Base-by-base conservation (phyloP, 1,140 invertebrate genomes). In the Himalopsyche phryganea region DNA sequence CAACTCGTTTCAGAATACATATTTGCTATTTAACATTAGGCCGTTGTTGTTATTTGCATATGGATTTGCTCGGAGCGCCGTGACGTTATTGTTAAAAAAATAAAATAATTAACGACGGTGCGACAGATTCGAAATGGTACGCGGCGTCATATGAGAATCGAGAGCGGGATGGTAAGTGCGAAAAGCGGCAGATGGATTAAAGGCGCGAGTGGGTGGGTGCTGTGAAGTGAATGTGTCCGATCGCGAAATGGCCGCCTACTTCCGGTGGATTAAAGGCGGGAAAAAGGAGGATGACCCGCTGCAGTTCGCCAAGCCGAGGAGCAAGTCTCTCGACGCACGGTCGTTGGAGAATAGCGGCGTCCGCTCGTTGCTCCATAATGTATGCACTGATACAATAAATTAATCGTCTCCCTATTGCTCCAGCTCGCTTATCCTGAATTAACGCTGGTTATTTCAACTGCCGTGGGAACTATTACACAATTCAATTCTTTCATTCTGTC, bases 301-400 rank as follows among this genome's bases (percentile, higher is more conserved):
- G 60, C 76, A 79, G 60, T 77, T 75, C 40, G 70, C 79, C 45
- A 87, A 88, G 55, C 85, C 85, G 1, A 80, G 89, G 35, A 90
- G 88, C 70, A 79, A 87, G 48, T 91, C 89, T 7, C 72, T 92
- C 65, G 89, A 91, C 73, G 83, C 89, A 3, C 83, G 86, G 58
- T 81, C 85, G 4, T 72, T 91, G 49, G 87, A 90, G 61, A 72
- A 80, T 6, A 85, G 84, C 42, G 89, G 88, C 11, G 81, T 91
- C 50, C 78, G 82, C 13, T 68, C 83, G n/a, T 75, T 87, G 2
- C 78, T 81, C 62, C 77, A 55, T 3, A 55, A 56, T 53, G 61
- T 59, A 59, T 28, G 33, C 4, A 38, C 44, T 10, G 9, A 9
- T 28, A n/a, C n/a, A n/a, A n/a, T n/a, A n/a, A n/a, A n/a, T n/a